Evolutionary conservation across 2,888 invertebrate genomes (phyloP).

Genomic region (Drosophila mayaguana): DNA sequence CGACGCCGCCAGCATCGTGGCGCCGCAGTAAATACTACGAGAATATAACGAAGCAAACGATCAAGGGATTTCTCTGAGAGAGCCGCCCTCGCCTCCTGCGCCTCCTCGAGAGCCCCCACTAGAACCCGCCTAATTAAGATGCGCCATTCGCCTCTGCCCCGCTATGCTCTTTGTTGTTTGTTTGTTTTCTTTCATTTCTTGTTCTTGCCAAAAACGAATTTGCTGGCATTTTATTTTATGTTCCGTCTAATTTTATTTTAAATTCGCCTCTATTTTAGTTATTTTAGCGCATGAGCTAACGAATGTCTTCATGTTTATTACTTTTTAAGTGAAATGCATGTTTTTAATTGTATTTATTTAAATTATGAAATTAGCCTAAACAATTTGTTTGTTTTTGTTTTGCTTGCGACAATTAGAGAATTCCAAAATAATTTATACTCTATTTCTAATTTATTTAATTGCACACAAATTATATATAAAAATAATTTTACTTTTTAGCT

Average conservation of each 20-base stretch:
- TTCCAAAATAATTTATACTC: constrained; percentile 50
- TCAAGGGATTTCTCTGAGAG: constrained; percentile 86
- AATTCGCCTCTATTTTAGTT: constrained; percentile 38
- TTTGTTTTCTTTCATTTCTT: constrained; percentile 22
- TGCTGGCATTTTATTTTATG: constrained; percentile 46
- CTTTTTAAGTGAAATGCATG: constrained; percentile 44
- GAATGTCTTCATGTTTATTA: constrained; percentile 25
- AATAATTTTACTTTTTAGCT: not conserved
- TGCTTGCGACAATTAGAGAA: constrained; percentile 63
- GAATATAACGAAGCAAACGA: constrained; percentile 87
- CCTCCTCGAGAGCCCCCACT: too few relatives aligned
- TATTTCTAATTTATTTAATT: constrained; percentile 25
- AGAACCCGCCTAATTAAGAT: constrained; percentile 59
- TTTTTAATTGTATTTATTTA: constrained; percentile 52
- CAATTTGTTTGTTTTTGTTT: constrained; percentile 25
- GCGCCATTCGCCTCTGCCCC: constrained; percentile 66
- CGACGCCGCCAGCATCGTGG: constrained; percentile 80
- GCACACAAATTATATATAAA: not conserved
- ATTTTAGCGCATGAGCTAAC: constrained; percentile 57
- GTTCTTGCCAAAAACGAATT: constrained; percentile 70
- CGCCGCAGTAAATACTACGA: constrained; percentile 86
- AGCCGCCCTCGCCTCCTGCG: not conserved
- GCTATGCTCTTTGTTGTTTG: constrained; percentile 22
- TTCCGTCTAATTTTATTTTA: constrained; percentile 37
- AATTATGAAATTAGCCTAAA: constrained; percentile 37